Base-by-base conservation (phyloP, 2,888 invertebrate genomes). In the Watsonalla binaria region DNA sequence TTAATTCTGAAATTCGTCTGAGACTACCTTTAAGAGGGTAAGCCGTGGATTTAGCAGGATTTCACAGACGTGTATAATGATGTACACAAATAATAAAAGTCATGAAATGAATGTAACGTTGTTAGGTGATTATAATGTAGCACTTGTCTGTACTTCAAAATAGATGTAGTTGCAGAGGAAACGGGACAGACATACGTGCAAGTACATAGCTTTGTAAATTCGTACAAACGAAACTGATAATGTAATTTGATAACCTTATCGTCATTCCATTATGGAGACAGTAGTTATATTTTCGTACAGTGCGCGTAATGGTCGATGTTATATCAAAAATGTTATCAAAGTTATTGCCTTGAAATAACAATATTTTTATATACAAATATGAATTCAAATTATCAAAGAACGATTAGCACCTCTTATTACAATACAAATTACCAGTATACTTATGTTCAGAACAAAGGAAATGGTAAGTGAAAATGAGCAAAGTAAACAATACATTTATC, bases 341-440 rank as follows among this genome's bases (percentile, higher is more conserved):
- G 42, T 51, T 46, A 35, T 46, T 51, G 46, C 45, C 13, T 6
- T 47, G 24, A 7, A 52, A 46, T 45, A 45, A 7, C 37, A 42
- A 42, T 8, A 11, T 11, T 5, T 42, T 11, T 8, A 5, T 42
- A 7, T 11, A n/a, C 45, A 47, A 66, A 61, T 54, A 84, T 85
- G 84, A 73, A 71, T 55, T 76, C 75, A 64, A 69, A 71, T 46
- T 64, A 65, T 54, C 68, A 67, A 58, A 77, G 79, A 59, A 74
- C 78, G 33, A 67, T 76, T 13, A 82, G 78, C 68, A 82, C 80
- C 9, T 68, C 70, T 6, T 87, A 87, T 64, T 84, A 86, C 51
- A 86, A 76, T 60, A 81, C 84, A 45, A 82, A 84, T 62, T 88
- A 86, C 65, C 80, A 83, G 59, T 89, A 89, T 59, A 76, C 78